phyloP scores from a whole-genome alignment of 2,797 vertebrate species.

The Chaetodon trifasciatus region DNA sequence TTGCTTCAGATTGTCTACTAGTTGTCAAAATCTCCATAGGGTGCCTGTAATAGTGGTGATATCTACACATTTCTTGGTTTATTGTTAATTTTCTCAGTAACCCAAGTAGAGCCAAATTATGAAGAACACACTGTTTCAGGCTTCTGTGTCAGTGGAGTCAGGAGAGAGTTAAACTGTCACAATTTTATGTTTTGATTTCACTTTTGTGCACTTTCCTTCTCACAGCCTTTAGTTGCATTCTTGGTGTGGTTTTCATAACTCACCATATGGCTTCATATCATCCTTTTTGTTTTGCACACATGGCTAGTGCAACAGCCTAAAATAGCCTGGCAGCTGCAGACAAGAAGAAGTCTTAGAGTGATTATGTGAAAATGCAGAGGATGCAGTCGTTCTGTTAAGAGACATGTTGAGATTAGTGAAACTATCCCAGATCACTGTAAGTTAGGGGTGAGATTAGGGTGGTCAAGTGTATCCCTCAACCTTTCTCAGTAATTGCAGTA shows the following conservation, averaged over 20 bases:
- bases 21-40: background rate
- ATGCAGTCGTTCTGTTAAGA: background rate
- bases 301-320: constrained; percentile 3
- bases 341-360: background rate
- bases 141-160: background rate
- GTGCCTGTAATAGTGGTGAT: background rate
- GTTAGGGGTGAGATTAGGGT: background rate
- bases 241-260: constrained; percentile 12
- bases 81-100: background rate
- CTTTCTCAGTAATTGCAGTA: background rate
- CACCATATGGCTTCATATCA: constrained; percentile 6
- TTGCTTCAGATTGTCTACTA: background rate
- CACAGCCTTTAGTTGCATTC: background rate
- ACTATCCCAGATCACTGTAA: background rate
- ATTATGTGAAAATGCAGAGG: constrained; percentile 19
- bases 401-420: background rate
- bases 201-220: background rate
- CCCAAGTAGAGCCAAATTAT: background rate
- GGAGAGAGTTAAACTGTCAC: background rate
- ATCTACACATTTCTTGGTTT: background rate
- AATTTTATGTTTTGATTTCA: background rate
- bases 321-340: constrained; percentile 18
- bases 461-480: background rate
- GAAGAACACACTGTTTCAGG: background rate
- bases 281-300: constrained; percentile 15